Evolutionary conservation across 2,113 vertebrate genomes (phyloP).

Genomic region (Ameiurus melas): DNA sequence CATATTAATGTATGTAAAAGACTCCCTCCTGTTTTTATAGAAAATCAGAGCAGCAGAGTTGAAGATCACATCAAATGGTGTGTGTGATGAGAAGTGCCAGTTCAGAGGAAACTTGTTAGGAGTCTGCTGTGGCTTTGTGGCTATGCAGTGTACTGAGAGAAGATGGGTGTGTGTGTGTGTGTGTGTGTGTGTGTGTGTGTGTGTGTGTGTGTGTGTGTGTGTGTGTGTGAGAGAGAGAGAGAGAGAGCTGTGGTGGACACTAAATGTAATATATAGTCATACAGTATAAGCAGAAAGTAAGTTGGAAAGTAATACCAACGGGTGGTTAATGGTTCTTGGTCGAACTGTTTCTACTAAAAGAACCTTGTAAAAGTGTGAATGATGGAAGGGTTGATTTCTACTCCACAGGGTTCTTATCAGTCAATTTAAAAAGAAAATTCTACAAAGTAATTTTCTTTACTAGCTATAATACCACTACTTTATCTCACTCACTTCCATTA

Average conservation of each 20-base stretch:
- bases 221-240: slow-evolving; percentile 1
- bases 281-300: neutral
- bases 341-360: neutral
- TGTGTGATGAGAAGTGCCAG: neutral
- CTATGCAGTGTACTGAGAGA: neutral
- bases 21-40: neutral
- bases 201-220: neutral
- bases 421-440: neutral
- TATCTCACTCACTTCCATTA: neutral
- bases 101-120: neutral
- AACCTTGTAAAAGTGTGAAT: neutral
- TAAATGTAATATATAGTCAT: neutral
- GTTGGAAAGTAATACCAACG: neutral
- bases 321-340: neutral
- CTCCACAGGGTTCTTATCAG: neutral
- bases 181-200: too few relatives aligned
- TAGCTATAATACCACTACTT: neutral
- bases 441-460: neutral
- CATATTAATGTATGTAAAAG: too few relatives aligned
- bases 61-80: neutral
- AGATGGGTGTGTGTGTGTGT: neutral
- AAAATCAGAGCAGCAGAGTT: neutral
- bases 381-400: neutral
- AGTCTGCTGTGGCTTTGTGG: slow-evolving; percentile 24
- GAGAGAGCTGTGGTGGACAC: neutral